Conservation (phyloP, 2,888 invertebrate species). For the Limnephilus auricula region DNA sequence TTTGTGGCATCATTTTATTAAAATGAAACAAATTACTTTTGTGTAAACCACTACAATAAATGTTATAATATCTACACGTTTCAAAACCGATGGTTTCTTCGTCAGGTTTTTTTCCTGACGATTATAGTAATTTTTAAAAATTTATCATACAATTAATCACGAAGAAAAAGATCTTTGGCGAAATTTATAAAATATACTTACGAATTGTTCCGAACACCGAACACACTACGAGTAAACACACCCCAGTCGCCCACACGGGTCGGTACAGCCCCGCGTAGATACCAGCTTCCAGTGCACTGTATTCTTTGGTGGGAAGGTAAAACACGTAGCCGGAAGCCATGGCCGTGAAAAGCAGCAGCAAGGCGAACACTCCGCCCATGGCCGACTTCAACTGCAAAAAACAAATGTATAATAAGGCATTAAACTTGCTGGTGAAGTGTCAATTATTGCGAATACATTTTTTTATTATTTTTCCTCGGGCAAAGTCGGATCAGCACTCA, state of each 20-base stretch:
- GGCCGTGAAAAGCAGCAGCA: conserved; percentile 75
- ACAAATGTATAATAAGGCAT: conserved; percentile 46
- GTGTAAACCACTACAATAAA: no score
- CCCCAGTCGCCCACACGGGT: conserved; percentile 77
- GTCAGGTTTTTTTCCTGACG: no score
- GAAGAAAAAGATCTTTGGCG: no score
- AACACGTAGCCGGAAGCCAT: conserved; percentile 74
- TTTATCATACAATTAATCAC: no score
- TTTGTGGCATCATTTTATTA: no score
- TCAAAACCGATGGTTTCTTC: no score
- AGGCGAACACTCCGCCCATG: conserved; percentile 71
- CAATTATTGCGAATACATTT: no score
- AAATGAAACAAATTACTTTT: no score
- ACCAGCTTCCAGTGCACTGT: conserved; percentile 76
- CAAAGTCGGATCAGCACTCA: no score
- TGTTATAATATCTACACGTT: no score
- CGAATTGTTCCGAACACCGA: conserved; percentile 77
- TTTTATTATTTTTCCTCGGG: no score
- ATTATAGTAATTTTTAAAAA: no score
- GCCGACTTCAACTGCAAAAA: conserved; percentile 75
- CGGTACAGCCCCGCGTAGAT: conserved; percentile 78
- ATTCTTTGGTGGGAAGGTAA: conserved; percentile 74
- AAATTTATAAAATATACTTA: conserved; percentile 70
- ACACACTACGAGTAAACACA: conserved; percentile 74
- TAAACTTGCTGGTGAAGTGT: not conserved